Base-by-base conservation (phyloP, 2,888 invertebrate species). In the Drosophila yooni region DNA sequence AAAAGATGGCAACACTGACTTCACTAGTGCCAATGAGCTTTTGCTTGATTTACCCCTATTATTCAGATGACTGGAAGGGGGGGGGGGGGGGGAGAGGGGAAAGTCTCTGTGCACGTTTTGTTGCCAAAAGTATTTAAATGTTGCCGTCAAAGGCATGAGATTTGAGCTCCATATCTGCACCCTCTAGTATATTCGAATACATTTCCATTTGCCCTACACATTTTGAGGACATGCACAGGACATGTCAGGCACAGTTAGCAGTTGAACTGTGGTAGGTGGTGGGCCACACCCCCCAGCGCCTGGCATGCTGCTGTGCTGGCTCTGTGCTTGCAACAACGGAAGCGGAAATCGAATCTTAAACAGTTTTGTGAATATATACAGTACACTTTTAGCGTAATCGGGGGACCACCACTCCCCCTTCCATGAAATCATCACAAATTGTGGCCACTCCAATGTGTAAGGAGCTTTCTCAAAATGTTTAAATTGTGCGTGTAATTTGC, bases 291-390 rank as follows among this genome's bases (percentile, higher is more conserved):
- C 78, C 58, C 58, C 25, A 31, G 40, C 68, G 52, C 73, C 46
- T 74, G 71, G 74, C 76, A 62, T 80, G 85, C 68, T 54, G 64
- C 65, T 60, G 57, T 51, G 70, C 76, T 70, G 72, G 66, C 76
- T 76, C 72, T 76, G 84, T 84, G 88, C 81, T 74, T 79, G 83
- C 83, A 87, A 76, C 81, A 83, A 72, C 84, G 87, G 88, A 88
- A 88, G 73, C 89, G 87, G 87, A 87, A 88, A 87, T 87, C 89
- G 87, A 87, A 88, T 87, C 82, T 86, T 88, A 70, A 84, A 74
- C 86, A 86, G 71, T 82, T 88, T 80, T 74, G 40, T 43, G 53
- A 62, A 70, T 79, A 70, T 74, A 58, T 74, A 64, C 74, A 63
- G 78, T 77, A 70, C 58, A 78, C 51, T 62, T 46, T 59, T 31